Percentiles rank a stretch among this genome's conserved stretches.
Evolutionary conservation across 2,888 invertebrate genomes (phyloP).

Genomic region (Himalopsyche japonica): DNA sequence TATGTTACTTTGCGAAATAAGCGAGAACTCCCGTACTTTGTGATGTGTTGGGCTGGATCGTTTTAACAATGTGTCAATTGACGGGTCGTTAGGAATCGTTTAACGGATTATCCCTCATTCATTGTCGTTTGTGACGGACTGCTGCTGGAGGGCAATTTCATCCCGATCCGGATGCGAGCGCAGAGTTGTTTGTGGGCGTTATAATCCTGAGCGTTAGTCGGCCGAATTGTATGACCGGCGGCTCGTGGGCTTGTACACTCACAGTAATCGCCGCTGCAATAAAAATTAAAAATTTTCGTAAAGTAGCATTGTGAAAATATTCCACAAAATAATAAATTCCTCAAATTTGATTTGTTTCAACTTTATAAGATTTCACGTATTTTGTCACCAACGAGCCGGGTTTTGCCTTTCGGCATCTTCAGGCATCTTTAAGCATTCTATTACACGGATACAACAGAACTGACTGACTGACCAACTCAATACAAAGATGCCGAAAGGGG

Average conservation of each 20-base stretch:
- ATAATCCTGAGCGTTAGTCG: conserved; percentile 3
- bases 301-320: too few relatives aligned
- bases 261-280: too few relatives aligned
- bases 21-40: background rate
- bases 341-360: too few relatives aligned
- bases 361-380: too few relatives aligned
- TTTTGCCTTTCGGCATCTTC: too few relatives aligned
- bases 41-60: conserved; percentile 6
- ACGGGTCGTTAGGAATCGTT: conserved; percentile 40
- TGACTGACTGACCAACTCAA: too few relatives aligned
- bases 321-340: too few relatives aligned
- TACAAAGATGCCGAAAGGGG: too few relatives aligned
- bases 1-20: background rate
- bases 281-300: too few relatives aligned
- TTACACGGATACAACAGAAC: too few relatives aligned
- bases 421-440: too few relatives aligned
- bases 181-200: conserved; percentile 31
- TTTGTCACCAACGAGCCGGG: too few relatives aligned
- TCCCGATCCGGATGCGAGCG: conserved; percentile 26
- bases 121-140: conserved; percentile 6
- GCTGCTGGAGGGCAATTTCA: background rate
- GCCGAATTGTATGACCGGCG: background rate
- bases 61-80: conserved; percentile 35
- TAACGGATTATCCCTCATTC: conserved; percentile 37
- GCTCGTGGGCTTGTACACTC: background rate